These are phyloP conservation scores for Eupithecia centaureata DNA, from an alignment of 2,888 invertebrate species.

Conservation along the genomic window DNA sequence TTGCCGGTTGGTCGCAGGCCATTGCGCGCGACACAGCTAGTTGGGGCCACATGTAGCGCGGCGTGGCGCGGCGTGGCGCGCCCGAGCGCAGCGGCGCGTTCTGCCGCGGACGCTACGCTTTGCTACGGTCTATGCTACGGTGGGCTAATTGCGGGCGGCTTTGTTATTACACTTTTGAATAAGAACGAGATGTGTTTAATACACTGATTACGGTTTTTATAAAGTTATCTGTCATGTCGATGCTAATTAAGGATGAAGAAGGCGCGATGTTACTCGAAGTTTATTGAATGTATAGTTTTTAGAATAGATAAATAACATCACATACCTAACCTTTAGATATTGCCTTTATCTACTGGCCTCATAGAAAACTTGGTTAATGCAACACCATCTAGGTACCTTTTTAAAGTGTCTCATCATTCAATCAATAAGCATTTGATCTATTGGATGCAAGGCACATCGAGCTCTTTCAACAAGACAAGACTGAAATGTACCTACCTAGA, in stretches of 20 bases:
- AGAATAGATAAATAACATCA: background rate
- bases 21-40: slow-evolving; percentile 61
- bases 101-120: slow-evolving; percentile 26
- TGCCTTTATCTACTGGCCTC: too few species aligned
- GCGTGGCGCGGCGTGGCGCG: slow-evolving; percentile 44
- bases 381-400: background rate
- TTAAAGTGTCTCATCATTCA: background rate
- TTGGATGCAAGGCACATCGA: background rate
- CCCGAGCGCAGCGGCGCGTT: slow-evolving; percentile 40
- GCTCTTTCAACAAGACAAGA: too few species aligned
- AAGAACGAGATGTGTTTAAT: background rate
- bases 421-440: background rate
- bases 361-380: background rate
- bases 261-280: background rate
- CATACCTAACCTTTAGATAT: too few species aligned
- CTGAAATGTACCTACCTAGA: too few species aligned
- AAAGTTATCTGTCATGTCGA: too few species aligned
- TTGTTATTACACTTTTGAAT: background rate
- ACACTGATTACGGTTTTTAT: too few species aligned
- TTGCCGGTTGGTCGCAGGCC: slow-evolving; percentile 53
- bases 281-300: background rate
- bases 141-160: slow-evolving; percentile 12
- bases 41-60: slow-evolving; percentile 60
- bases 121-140: slow-evolving; percentile 15
- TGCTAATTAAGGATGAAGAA: background rate